Evolutionary conservation across 2,888 invertebrate genomes (phyloP), one percentile per base, ranked within the genome.

Genomic region (Dione juno): DNA sequence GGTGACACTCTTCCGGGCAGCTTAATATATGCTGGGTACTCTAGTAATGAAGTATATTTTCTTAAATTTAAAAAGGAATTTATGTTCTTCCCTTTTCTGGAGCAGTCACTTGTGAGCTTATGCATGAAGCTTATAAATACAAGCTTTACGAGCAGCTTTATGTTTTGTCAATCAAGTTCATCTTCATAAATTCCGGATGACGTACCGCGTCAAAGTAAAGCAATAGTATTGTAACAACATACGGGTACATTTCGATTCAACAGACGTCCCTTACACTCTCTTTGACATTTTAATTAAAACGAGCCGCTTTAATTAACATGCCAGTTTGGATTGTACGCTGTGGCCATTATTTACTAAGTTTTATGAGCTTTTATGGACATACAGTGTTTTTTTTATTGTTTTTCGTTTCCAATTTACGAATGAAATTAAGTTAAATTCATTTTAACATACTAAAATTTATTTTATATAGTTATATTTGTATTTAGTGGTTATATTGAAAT

Each of bases 341-440:
- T 65, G 70, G 10, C 65, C 77, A 78, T 82, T 71, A 77, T 69
- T 77, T 76, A 57, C 64, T 37, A 67, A 67, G 66, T 67, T 78
- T 82, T 81, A 79, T 75, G 77, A 50, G 43, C 61, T 45, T 65
- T 16, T 57, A 50, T 48, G 50, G 50, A 6, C 50, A 21, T 19
- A 19, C 11, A 5, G 13, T 43, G 59, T 59, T 41, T 13, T 28
- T 61, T 61, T 45, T 45, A 28, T n/a, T 61, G n/a, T n/a, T 45
- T 61, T 61, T 61, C 11, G 1, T 61, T 28, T 45, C 11, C 28
- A 35, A 61, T 45, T 41, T 14, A 45, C 14, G 21, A 45, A 43
- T 41, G 9, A 11, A 14, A 61, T 16, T 11, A 19, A 16, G n/a
- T 40, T 0, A 10, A 40, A 41, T 37, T 41, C 14, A 10, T 58